These are phyloP conservation scores for Saccostrea cuccullata DNA, from an alignment of 1,140 invertebrate species.

Conservation along the genomic window DNA sequence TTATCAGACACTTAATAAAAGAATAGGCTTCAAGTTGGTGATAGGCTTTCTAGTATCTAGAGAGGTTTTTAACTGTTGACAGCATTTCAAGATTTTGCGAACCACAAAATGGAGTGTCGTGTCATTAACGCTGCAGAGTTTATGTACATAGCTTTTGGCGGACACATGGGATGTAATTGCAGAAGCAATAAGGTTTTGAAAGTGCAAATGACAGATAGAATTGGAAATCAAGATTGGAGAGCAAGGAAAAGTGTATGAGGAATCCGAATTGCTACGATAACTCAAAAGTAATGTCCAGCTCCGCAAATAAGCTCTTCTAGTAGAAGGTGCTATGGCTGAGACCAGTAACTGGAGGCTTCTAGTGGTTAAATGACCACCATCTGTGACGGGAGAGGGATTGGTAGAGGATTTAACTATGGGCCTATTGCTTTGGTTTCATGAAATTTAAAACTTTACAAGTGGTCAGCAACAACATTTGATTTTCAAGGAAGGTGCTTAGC, in stretches of 20 bases:
- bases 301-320: conserved; percentile 6
- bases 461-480: conserved; percentile 50
- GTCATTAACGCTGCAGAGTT: conserved; percentile 32
- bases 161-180: conserved; percentile 49
- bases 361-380: conserved; percentile 22
- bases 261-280: neutral
- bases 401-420: conserved; percentile 43
- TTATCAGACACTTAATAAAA: neutral
- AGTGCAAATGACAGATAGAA: conserved; percentile 32
- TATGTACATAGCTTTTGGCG: conserved; percentile 52
- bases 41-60: conserved; percentile 44
- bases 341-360: neutral
- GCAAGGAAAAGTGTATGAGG: neutral
- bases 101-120: conserved; percentile 38
- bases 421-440: conserved; percentile 38
- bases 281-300: conserved; percentile 20
- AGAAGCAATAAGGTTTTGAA: neutral
- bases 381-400: neutral
- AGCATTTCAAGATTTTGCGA: conserved; percentile 43
- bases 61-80: neutral
- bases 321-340: neutral
- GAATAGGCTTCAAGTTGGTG: conserved; percentile 6
- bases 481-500: conserved; percentile 54
- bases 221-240: conserved; percentile 30
- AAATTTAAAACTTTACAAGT: conserved; percentile 58